Percentiles rank a stretch among this genome's conserved stretches.
These are phyloP conservation scores for Nemopilema nomurai DNA, from an alignment of 30 jellyfish, hydroid and myxozoan genomes.

Conservation along the genomic window DNA sequence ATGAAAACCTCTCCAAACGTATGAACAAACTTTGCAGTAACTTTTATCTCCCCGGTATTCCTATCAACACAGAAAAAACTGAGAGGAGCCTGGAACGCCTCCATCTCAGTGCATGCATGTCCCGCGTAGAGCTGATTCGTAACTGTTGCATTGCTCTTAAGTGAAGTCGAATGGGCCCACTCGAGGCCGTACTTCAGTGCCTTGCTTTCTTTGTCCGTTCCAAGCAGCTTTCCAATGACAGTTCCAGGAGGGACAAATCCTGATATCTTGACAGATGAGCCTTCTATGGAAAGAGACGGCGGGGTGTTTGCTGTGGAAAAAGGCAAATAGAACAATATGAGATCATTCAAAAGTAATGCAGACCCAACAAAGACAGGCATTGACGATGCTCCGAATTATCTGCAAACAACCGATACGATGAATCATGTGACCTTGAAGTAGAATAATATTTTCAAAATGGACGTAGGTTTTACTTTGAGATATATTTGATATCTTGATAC, in stretches of 20 bases:
- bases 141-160: background rate
- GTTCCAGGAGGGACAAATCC: conserved; percentile 13
- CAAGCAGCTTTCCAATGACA: conserved; percentile 27
- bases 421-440: too few relatives aligned
- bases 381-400: too few relatives aligned
- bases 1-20: conserved; percentile 24
- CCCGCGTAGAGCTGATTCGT: background rate
- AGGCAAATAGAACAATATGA: background rate
- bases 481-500: too few relatives aligned
- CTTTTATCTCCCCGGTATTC: conserved; percentile 50
- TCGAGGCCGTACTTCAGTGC: conserved; percentile 20
- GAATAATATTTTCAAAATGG: too few relatives aligned
- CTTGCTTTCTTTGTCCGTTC: conserved; percentile 35
- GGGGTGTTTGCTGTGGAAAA: conserved; percentile 38
- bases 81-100: conserved; percentile 21
- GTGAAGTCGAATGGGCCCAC: conserved; percentile 24
- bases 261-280: background rate
- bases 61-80: conserved; percentile 35
- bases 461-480: too few relatives aligned
- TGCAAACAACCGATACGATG: too few relatives aligned
- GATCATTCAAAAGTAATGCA: too few relatives aligned
- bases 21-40: conserved; percentile 29
- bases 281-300: conserved; percentile 12
- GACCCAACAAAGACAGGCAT: too few relatives aligned
- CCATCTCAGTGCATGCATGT: conserved; percentile 33